Evolutionary conservation across 1,140 invertebrate genomes (phyloP).

Genomic region (Venustaconcha ellipsiformis): DNA sequence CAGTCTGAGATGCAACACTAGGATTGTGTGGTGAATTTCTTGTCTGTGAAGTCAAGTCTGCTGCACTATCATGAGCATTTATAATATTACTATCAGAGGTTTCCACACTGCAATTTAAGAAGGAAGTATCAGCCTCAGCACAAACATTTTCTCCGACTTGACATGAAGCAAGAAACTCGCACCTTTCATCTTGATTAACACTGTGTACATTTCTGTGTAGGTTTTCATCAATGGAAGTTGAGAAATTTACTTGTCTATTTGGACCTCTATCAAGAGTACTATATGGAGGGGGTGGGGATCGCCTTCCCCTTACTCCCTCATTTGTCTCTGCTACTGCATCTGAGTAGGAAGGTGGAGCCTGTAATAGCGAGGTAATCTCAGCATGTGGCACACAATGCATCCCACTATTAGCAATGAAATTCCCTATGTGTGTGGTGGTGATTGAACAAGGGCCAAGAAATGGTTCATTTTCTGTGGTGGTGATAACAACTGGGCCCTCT

Average conservation of each 20-base stretch:
- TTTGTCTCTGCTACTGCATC: conserved; percentile 43
- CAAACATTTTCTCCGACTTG: background rate
- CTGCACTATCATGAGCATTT: conserved; percentile 3
- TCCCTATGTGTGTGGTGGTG: conserved; percentile 57
- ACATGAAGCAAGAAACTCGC: background rate
- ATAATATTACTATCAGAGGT: background rate
- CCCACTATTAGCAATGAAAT: conserved; percentile 63
- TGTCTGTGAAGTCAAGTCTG: conserved; percentile 5
- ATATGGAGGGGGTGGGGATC: conserved; percentile 56
- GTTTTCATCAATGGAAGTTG: conserved; percentile 3
- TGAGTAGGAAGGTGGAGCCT: conserved; percentile 58
- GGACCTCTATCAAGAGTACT: conserved; percentile 60
- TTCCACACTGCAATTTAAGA: background rate
- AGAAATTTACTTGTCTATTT: conserved; percentile 11
- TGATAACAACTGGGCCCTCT: background rate
- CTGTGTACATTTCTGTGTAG: background rate
- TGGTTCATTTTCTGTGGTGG: conserved; percentile 48
- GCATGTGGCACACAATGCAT: conserved; percentile 56
- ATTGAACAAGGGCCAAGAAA: conserved; percentile 47
- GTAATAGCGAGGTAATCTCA: conserved; percentile 42
- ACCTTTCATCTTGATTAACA: background rate
- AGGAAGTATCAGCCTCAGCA: background rate
- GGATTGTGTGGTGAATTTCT: background rate
- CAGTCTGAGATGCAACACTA: conserved; percentile 3
- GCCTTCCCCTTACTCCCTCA: background rate